phyloP scores from a whole-genome alignment of 2,888 invertebrate genomes.

The Euzetes globulus region DNA sequence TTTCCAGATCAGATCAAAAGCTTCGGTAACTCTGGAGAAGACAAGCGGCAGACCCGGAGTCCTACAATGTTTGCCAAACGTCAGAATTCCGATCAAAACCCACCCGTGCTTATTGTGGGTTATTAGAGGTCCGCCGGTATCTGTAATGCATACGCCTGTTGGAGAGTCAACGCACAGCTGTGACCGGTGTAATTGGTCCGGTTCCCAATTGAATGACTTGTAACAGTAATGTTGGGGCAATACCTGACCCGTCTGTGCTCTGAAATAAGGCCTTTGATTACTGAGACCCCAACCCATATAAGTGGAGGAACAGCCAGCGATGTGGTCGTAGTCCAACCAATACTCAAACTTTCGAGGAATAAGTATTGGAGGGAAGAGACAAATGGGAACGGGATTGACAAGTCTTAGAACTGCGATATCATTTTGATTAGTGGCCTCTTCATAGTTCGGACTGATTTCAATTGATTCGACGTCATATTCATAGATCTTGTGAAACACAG shows the following conservation, averaged over 20 bases:
- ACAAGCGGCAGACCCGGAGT: conserved; percentile 30
- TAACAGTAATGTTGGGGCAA: conserved; percentile 18
- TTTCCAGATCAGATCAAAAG: conserved; percentile 2
- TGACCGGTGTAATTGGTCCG: conserved; percentile 12
- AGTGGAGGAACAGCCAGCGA: neutral
- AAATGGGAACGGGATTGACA: conserved; percentile 29
- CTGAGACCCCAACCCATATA: conserved; percentile 33
- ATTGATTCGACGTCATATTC: conserved; percentile 35
- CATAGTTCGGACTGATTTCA: conserved; percentile 22
- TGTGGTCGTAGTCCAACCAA: conserved; percentile 10
- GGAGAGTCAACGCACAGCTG: conserved; percentile 32
- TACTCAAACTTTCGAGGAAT: conserved; percentile 30
- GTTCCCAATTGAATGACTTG: conserved; percentile 30
- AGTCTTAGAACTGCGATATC: conserved; percentile 32
- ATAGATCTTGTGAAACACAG: conserved; percentile 23
- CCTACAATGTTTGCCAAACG: conserved; percentile 31
- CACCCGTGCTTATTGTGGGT: conserved; percentile 8
- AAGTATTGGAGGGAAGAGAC: conserved; percentile 24
- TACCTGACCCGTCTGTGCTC: conserved; percentile 18
- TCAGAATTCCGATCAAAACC: conserved; percentile 23
- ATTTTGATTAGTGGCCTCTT: conserved; percentile 1
- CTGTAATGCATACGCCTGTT: conserved; percentile 26
- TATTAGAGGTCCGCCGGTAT: conserved; percentile 28
- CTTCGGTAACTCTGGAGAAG: conserved; percentile 22
- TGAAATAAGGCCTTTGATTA: conserved; percentile 27